phyloP scores from a whole-genome alignment of 2,797 vertebrate species.

The Pangasius larnaudii region DNA sequence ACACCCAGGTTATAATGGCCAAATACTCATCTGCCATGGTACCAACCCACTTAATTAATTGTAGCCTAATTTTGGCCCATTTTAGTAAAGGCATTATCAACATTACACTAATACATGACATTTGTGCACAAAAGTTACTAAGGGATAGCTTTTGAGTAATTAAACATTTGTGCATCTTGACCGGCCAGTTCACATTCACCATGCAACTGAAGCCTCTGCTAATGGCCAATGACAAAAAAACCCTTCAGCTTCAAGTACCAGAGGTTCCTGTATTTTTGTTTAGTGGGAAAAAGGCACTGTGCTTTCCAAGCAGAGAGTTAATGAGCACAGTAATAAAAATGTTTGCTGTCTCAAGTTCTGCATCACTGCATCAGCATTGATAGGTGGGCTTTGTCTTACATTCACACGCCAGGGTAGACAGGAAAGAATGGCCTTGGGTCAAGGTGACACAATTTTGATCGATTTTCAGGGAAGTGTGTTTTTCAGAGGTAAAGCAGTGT shows the following conservation, averaged over 20 bases:
- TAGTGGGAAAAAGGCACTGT: not conserved
- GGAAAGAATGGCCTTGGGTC: conserved; percentile 52
- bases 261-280: not conserved
- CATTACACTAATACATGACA: not conserved
- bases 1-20: not conserved
- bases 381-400: not conserved
- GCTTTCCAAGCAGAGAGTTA: not conserved
- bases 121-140: not conserved
- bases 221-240: not conserved
- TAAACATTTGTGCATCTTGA: not conserved
- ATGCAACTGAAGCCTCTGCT: not conserved
- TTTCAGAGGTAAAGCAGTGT: conserved; percentile 15
- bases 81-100: not conserved
- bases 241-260: not conserved
- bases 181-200: not conserved
- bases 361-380: not conserved
- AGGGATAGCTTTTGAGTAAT: not conserved
- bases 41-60: not conserved
- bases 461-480: conserved; percentile 54
- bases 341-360: not conserved
- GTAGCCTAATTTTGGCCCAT: not conserved
- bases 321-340: not conserved
- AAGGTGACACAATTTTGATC: conserved; percentile 50
- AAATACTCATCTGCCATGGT: not conserved
- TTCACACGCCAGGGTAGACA: not conserved